A percentile compares a stretch with the other conserved stretches of the same genome.
phyloP scores from a whole-genome alignment of 2,113 vertebrate genomes.

The Nibea albiflora region DNA sequence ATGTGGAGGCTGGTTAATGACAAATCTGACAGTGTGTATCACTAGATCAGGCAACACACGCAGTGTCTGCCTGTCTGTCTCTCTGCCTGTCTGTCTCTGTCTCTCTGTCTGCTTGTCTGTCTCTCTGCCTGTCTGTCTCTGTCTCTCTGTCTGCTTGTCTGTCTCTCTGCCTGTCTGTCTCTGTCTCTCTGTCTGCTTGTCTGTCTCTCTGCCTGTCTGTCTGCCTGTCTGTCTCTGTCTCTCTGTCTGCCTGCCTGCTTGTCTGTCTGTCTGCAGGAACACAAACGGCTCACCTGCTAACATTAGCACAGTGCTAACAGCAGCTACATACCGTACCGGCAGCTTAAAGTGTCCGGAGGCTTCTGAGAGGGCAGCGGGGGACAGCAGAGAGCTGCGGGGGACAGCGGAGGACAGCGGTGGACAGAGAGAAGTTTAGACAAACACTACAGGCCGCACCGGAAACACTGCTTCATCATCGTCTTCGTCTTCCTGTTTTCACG shows the following conservation, averaged over 20 bases:
- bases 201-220: no score
- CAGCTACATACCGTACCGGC: neutral
- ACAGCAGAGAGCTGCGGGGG: neutral
- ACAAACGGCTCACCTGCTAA: constrained; percentile 12
- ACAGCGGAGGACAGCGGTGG: no score
- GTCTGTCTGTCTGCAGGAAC: neutral
- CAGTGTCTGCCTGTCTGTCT: neutral
- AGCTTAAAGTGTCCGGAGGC: neutral
- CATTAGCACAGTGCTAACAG: constrained; percentile 14
- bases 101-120: neutral
- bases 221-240: no score
- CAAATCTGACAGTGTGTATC: no score
- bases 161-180: no score
- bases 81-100: neutral
- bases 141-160: no score
- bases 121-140: neutral
- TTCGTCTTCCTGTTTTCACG: neutral
- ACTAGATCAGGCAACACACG: no score
- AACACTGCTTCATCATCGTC: constrained; percentile 1
- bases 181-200: no score
- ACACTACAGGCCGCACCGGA: constrained; percentile 2
- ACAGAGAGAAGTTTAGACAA: neutral
- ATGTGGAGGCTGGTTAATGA: no score
- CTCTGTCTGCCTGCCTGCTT: neutral
- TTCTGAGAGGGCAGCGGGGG: no score